These are phyloP conservation scores for Synanthedon vespiformis DNA, from an alignment of 2,888 invertebrate genomes.

Conservation along the genomic window DNA sequence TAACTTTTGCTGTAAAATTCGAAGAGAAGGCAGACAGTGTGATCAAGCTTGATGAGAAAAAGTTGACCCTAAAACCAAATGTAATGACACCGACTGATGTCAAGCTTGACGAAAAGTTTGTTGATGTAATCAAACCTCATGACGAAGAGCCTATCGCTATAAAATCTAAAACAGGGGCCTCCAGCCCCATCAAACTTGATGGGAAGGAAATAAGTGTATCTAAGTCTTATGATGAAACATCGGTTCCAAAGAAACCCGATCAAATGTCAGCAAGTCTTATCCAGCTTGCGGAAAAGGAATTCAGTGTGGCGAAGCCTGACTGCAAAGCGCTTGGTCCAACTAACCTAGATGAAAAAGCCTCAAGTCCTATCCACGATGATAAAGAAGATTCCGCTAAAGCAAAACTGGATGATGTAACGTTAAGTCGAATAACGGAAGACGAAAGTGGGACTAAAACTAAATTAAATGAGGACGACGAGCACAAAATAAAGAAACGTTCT, in stretches of 20 bases:
- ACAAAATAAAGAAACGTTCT: slow-evolving; percentile 3
- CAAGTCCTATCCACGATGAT: background rate
- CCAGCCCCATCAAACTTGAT: background rate
- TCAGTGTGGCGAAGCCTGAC: background rate
- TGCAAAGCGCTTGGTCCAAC: background rate
- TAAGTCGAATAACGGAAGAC: background rate
- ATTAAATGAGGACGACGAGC: slow-evolving; percentile 11
- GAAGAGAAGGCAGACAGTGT: slow-evolving; percentile 5
- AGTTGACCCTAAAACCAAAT: background rate
- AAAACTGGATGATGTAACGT: background rate
- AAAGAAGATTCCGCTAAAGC: background rate
- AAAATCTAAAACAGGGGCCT: background rate
- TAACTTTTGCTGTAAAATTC: background rate
- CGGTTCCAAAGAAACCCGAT: slow-evolving; percentile 5
- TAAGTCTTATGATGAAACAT: slow-evolving; percentile 1
- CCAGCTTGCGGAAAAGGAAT: background rate
- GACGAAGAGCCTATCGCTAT: too few relatives aligned
- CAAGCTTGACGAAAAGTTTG: background rate
- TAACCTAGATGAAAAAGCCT: background rate
- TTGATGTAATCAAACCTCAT: too few relatives aligned
- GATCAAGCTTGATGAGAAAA: slow-evolving; percentile 3
- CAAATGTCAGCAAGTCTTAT: background rate
- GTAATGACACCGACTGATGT: background rate
- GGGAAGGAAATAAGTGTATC: too few relatives aligned
- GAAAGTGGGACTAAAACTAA: background rate